Evolutionary conservation across 1,140 invertebrate genomes (phyloP), one percentile per base, ranked within the genome.

Genomic region (Homarus americanus): DNA sequence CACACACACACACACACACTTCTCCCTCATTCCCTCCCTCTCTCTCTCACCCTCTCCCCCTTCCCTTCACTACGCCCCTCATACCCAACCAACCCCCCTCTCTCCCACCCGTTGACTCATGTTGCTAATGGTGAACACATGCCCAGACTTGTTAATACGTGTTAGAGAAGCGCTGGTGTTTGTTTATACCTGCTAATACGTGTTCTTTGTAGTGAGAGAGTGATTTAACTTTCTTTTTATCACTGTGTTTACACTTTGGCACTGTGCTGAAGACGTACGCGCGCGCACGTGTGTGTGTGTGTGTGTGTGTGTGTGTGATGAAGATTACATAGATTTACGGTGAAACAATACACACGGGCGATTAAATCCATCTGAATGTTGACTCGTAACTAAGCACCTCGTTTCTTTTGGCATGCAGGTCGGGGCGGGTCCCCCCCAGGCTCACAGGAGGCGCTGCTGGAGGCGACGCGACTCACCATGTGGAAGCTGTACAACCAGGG

Each of bases 401-500:
- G n/a, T n/a, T n/a, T n/a, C n/a, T 24, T 32, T 15, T 24, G 20
- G 12, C 38, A 5, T 44, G 34, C 36, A 40, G 92, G 90, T 82
- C 86, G 78, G 3, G 89, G 88, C 15, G 92, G 93, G 0, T 94
- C 93, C 44, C 95, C 96, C 0, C 94, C 97, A 40, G 91, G 86
- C 32, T 89, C 91, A 28, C 91, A 92, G 82, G 91, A 92, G 44
- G 96, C 95, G 87, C 96, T 96, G 7, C 94, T 97, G 15, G 97
- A 97, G 92, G 95, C 97, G 94, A 96, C 96, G 0, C 95, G 97
- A 53, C 95, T 97, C 82, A 96, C 96, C 0, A 94, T 98, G 0
- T 98, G 97, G 97, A 97, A 96, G 93, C 95, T 97, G 93, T 97
- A 97, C 94, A 97, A 96, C 94, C 87, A 91, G 69, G 91, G 91